Base-by-base conservation (phyloP, 2,113 vertebrate genomes). In the Hoplias malabaricus region DNA sequence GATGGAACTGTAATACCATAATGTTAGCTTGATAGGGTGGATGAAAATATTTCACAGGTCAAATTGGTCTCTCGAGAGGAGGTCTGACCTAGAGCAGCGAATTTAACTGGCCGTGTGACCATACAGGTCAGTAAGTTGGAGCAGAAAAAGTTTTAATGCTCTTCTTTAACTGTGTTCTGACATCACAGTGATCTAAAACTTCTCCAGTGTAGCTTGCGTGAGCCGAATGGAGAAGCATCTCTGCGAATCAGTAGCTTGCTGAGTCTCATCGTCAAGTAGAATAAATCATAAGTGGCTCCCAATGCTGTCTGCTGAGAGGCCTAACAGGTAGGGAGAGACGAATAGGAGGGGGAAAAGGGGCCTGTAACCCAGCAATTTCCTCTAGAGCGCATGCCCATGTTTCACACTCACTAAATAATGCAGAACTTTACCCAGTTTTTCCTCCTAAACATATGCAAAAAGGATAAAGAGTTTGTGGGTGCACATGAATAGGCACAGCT, bases 261-360 rank as follows among this genome's bases (percentile, higher is more conserved):
- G 76, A 62, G 57, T 34, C 42, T 16, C 48, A 29, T 78, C 57
- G 43, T 78, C 56, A 78, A 11, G 62, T 13, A 71, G 67, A 78
- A 77, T 77, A 77, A 50, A 70, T 77, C 75, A 77, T 42, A 70
- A 70, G 42, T 62, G 27, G 27, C 21, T 48, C n/a, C 40, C 27
- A 33, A 14, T 59, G 27, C 53, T 59, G 43, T 63, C 29, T 70
- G 54, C 33, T 23, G 12, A 31, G 53, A 57, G 63, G 29, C 61
- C 56, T 61, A 40, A 11, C 42, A 71, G 68, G 31, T 78, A 53
- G 3, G 43, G 21, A 31, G 46, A 42, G n/a, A n/a, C n/a, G n/a
- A n/a, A n/a, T n/a, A n/a, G n/a, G n/a, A n/a, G n/a, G n/a, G n/a
- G n/a, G n/a, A n/a, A n/a, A n/a, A n/a, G 23, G 66, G 50, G 53